These are phyloP conservation scores for Oenanthe melanoleuca DNA, from an alignment of 2,113 vertebrate genomes.

Conservation along the genomic window DNA sequence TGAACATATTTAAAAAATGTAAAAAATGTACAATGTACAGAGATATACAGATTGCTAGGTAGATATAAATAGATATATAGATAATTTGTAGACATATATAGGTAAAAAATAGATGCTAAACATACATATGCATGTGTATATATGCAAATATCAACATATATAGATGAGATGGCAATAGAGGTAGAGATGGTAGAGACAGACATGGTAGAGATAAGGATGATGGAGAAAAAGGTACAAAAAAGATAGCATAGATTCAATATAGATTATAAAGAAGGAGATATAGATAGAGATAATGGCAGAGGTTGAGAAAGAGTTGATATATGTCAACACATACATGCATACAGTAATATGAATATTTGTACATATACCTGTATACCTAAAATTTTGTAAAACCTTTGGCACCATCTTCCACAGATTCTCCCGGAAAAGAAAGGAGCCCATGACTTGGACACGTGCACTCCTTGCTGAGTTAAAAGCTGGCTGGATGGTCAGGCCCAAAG, in stretches of 20 bases:
- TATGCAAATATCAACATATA: no score
- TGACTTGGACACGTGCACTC: background rate
- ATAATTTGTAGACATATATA: background rate
- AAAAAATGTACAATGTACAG: background rate
- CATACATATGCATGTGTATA: fast-evolving
- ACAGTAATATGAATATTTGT: background rate
- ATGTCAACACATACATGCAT: background rate
- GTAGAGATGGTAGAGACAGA: background rate
- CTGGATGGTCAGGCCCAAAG: background rate
- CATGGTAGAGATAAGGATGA: background rate
- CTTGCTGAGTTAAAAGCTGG: background rate
- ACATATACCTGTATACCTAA: background rate
- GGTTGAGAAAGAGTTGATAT: background rate
- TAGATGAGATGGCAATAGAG: background rate
- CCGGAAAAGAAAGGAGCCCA: background rate
- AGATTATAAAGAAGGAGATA: background rate
- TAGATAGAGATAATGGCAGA: background rate
- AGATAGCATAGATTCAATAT: no score
- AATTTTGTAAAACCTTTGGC: background rate
- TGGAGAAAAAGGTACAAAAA: background rate
- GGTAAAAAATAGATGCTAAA: background rate
- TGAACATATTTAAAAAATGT: background rate
- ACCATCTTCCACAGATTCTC: background rate
- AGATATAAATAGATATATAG: no score
- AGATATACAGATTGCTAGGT: background rate